These are phyloP conservation scores for Aromia moschata DNA, from an alignment of 2,888 invertebrate genomes.

Conservation along the genomic window DNA sequence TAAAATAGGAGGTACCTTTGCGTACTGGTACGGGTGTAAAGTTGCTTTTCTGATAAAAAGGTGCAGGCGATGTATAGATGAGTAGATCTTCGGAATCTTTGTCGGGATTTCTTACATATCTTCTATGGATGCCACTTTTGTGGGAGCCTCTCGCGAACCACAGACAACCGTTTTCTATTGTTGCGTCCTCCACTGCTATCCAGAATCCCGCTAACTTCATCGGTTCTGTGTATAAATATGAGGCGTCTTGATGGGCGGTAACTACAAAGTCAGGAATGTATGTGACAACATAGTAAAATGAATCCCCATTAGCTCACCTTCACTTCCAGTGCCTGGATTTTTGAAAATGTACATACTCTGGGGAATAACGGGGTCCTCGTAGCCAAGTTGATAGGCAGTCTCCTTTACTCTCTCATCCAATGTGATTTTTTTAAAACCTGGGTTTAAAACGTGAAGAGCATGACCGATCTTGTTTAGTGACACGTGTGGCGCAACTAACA, in stretches of 20 bases:
- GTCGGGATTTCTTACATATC: conserved; percentile 77
- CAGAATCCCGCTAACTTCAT: conserved; percentile 87
- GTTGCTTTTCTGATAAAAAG: conserved; percentile 75
- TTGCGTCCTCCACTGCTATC: conserved; percentile 96
- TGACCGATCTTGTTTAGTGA: conserved; percentile 90
- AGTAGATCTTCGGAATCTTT: conserved; percentile 68
- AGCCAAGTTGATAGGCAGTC: conserved; percentile 76
- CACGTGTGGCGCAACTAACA: conserved; percentile 72
- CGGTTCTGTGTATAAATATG: conserved; percentile 88
- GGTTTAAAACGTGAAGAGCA: conserved; percentile 83
- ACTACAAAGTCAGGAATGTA: conserved; percentile 70
- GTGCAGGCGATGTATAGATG: conserved; percentile 74
- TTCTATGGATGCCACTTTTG: conserved; percentile 79
- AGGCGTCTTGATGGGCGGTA: conserved; percentile 84
- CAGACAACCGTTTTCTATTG: conserved; percentile 92
- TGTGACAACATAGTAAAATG: too few relatives aligned
- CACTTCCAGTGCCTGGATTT: conserved; percentile 89
- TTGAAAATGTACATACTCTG: conserved; percentile 99
- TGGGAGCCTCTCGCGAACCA: conserved; percentile 94
- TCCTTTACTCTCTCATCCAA: conserved; percentile 86
- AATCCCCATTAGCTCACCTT: conserved; percentile 78
- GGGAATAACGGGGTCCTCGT: conserved; percentile 82
- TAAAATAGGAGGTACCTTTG: conserved; percentile 69
- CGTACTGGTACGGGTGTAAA: conserved; percentile 83
- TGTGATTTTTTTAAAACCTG: conserved; percentile 82